Percentiles rank a stretch among this genome's conserved stretches.
Conservation (phyloP, 1,140 invertebrate genomes). For the Orchesella cincta region DNA sequence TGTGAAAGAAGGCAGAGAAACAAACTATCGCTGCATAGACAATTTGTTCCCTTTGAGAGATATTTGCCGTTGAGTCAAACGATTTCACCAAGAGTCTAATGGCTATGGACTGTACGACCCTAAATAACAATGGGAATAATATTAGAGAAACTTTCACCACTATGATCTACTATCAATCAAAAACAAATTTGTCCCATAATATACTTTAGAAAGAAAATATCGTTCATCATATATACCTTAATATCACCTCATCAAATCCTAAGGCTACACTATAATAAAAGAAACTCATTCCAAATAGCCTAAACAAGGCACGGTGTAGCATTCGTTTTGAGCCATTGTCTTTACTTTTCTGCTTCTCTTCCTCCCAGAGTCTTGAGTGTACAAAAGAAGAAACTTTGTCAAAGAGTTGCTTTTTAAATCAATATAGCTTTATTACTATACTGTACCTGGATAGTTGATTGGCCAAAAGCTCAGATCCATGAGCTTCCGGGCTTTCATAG, state of each 20-base stretch:
- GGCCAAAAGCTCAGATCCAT: slow-evolving; percentile 7
- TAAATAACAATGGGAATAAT: slow-evolving; percentile 14
- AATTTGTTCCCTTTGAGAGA: slow-evolving; percentile 58
- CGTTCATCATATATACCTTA: neutral
- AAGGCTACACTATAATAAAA: neutral
- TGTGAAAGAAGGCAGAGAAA: slow-evolving; percentile 55
- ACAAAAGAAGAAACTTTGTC: neutral
- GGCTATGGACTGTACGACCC: slow-evolving; percentile 59
- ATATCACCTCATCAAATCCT: slow-evolving; percentile 26
- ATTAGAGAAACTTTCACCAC: neutral
- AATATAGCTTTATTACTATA: too few relatives aligned
- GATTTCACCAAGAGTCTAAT: slow-evolving; percentile 62
- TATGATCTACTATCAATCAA: neutral
- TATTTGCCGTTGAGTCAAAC: slow-evolving; percentile 52
- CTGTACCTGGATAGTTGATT: slow-evolving; percentile 24
- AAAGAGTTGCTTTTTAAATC: too few relatives aligned
- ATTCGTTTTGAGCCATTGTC: neutral
- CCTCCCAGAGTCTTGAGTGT: neutral
- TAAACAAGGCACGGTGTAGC: slow-evolving; percentile 26
- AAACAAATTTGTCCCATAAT: neutral
- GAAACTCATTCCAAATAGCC: slow-evolving; percentile 13
- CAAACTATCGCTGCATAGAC: slow-evolving; percentile 64
- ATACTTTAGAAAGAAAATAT: neutral
- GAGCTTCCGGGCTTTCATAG: slow-evolving; percentile 43
- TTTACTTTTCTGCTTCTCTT: neutral